Evolutionary conservation across 2,888 invertebrate species (phyloP), one percentile per base, ranked within the genome.

Genomic region (Fragum whitleyi): DNA sequence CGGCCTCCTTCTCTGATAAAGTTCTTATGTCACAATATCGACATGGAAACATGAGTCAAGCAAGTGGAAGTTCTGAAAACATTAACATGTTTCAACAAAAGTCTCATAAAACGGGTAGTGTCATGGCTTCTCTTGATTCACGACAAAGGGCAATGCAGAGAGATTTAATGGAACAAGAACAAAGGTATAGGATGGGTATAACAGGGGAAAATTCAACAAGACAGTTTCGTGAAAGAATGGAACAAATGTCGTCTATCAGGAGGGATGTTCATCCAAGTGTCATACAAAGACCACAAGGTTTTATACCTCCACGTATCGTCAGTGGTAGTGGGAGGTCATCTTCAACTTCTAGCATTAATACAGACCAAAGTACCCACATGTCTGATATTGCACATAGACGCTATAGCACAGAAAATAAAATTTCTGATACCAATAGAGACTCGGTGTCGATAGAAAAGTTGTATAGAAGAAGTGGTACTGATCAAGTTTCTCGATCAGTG

Each of bases 231-330:
- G 70, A 70, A 1, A 70, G 55, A 55, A 53, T 70, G n/a, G 68
- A 68, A 2, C 67, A 29, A n/a, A 11, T 67, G 6, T 16, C 39
- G 39, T 7, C 57, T 42, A 19, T 39, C 21, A 61, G 74, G 36
- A 42, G 29, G 26, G 47, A 47, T 55, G 29, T 51, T 16, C 79
- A 83, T 53, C 83, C 79, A n/a, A 79, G 83, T 74, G 79, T 83
- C 9, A 83, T 83, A 47, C 83, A 83, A 28, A 76, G 74, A 42
- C 83, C 83, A 9, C 70, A 74, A 29, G 83, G 83, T 26, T 83
- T 65, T 61, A 79, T 83, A 29, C 83, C 83, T 5, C 83, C 83
- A 0, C 62, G 79, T 6, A 68, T 83, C 7, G 79, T 83, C 39
- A 72, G 83, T 55, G 76, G 83, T 21, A 68, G 65, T 26, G 76